phyloP scores from a whole-genome alignment of 2,888 invertebrate species.

The Agriopis marginaria region DNA sequence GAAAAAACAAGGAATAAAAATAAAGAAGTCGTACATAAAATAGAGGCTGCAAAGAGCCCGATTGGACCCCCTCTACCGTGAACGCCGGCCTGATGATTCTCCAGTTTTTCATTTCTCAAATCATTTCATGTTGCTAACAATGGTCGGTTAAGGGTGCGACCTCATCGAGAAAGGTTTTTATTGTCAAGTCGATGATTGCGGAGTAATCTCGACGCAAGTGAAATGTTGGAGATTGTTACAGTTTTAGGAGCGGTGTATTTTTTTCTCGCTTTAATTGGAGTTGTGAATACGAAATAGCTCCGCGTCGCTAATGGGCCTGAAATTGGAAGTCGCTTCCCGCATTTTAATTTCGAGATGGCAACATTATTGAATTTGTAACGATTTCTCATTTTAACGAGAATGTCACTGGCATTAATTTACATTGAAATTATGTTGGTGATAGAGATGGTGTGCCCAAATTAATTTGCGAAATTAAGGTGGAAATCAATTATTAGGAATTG shows the following conservation, averaged over 20 bases:
- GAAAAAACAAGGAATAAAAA: conserved; percentile 35
- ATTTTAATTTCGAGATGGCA: conserved; percentile 66
- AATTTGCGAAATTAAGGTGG: background rate
- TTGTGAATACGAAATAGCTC: conserved; percentile 61
- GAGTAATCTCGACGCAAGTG: conserved; percentile 50
- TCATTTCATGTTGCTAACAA: conserved; percentile 47
- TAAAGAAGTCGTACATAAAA: conserved; percentile 31
- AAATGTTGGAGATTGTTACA: conserved; percentile 50
- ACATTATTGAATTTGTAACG: conserved; percentile 52
- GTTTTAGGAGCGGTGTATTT: conserved; percentile 48
- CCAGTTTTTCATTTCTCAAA: conserved; percentile 58
- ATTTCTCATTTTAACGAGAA: conserved; percentile 45
- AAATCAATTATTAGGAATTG: too few relatives aligned
- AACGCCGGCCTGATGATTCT: conserved; percentile 52
- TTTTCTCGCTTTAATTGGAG: conserved; percentile 65
- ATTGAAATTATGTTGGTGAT: conserved; percentile 28
- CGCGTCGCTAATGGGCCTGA: conserved; percentile 55
- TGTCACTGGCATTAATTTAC: conserved; percentile 30
- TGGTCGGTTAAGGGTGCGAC: conserved; percentile 42
- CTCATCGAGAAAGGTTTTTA: conserved; percentile 55
- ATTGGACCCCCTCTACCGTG: conserved; percentile 60
- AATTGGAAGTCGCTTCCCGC: conserved; percentile 62
- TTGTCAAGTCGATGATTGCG: conserved; percentile 55
- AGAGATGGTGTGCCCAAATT: conserved; percentile 43
- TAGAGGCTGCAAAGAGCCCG: conserved; percentile 35